Evolutionary conservation across 2,113 vertebrate species (phyloP).

Genomic region (Anarhynchus alexandrinus): DNA sequence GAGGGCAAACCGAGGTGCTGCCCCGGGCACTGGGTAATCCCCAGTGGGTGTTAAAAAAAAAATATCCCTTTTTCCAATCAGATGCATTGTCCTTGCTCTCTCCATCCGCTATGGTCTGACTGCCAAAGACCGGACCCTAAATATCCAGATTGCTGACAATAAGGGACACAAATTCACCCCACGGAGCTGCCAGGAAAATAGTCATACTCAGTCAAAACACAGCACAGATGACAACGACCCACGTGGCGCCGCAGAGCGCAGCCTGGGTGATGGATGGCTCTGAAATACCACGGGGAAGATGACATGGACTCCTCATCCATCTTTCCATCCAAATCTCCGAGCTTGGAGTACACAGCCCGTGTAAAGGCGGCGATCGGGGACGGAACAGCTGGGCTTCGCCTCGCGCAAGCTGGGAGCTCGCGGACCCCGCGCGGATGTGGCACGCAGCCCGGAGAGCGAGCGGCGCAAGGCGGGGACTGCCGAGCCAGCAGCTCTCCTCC

Average conservation of each 20-base stretch:
- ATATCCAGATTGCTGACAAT: not conserved
- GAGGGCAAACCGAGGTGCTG: not conserved
- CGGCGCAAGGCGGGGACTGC: rapidly evolving
- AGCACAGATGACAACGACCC: not conserved
- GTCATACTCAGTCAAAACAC: not conserved
- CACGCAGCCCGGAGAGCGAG: not conserved
- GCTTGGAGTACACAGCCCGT: not conserved
- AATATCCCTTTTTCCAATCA: not conserved
- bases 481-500: not conserved
- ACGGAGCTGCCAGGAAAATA: not conserved
- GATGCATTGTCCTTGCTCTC: not conserved
- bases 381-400: not conserved
- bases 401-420: not conserved
- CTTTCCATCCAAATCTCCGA: not conserved
- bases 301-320: not conserved
- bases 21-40: too few relatives aligned
- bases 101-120: not conserved
- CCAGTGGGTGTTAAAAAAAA: not conserved
- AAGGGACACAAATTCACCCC: not conserved
- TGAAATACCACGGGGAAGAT: not conserved
- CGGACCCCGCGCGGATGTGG: not conserved
- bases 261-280: not conserved
- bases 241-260: not conserved
- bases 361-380: not conserved
- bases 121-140: not conserved